A percentile compares a stretch with the other conserved stretches of the same genome.
Conservation (phyloP, 2,113 vertebrate species). For the Megaleporinus macrocephalus region DNA sequence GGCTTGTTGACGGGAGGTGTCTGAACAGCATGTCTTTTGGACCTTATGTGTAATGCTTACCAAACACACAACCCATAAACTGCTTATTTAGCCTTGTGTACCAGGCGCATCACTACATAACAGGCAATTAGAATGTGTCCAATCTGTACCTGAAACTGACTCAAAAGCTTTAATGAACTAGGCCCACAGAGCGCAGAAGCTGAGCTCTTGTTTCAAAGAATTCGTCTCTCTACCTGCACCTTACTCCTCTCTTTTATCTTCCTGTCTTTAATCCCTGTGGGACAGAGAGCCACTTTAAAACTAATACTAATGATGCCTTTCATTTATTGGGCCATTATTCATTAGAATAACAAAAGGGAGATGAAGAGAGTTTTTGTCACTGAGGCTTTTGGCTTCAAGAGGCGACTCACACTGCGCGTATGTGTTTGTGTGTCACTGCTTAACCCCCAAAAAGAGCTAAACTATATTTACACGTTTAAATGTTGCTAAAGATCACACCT, state of each 20-base stretch:
- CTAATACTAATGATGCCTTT: constrained; percentile 48
- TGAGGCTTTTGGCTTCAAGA: constrained; percentile 5
- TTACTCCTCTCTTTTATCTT: constrained; percentile 39
- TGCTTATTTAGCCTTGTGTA: too few species aligned
- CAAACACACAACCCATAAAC: too few species aligned
- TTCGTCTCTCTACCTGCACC: constrained; percentile 25
- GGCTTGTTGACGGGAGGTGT: too few species aligned
- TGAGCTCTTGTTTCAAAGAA: not conserved
- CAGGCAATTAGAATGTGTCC: too few species aligned
- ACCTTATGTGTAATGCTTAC: too few species aligned
- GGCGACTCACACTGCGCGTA: not conserved
- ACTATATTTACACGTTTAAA: not conserved
- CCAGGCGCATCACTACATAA: too few species aligned
- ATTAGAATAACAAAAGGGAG: constrained; percentile 50
- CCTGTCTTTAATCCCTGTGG: constrained; percentile 30
- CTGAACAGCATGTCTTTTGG: too few species aligned
- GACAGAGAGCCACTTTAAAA: constrained; percentile 48
- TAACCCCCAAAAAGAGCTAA: not conserved
- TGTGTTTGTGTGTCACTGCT: constrained; percentile 13
- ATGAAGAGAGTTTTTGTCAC: constrained; percentile 28
- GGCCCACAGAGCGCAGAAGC: not conserved
- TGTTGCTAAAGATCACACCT: too few species aligned
- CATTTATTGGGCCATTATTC: constrained; percentile 50
- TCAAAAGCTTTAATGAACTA: too few species aligned
- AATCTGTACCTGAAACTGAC: too few species aligned